Evolutionary conservation across 2,797 vertebrate genomes (phyloP), one percentile per base, ranked within the genome.

Genomic region (Gobionotothen gibberifrons): DNA sequence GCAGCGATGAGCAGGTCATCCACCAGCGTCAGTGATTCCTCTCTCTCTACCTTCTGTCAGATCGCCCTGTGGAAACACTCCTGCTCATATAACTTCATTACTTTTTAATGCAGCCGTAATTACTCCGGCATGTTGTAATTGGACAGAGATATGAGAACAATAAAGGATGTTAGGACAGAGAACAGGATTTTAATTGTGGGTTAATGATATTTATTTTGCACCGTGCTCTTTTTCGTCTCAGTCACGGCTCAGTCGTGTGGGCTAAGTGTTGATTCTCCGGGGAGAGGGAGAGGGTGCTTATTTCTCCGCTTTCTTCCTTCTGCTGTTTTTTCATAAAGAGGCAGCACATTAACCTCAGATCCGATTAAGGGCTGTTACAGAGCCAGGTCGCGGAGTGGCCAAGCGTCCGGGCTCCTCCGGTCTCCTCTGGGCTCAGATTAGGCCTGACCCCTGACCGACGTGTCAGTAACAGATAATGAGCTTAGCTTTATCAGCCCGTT

Each of bases 71-170:
- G 89, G 90, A 93, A 92, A 90, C 79, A 32, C 80, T 83, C 58
- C 78, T 47, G 87, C 93, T 94, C 88, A 74, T 93, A 93, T 92
- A 93, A 94, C 90, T 94, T 94, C 93, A 94, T 95, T 93, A 93
- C 93, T 93, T 94, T 94, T 94, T 94, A 94, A 94, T 94, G 93
- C 90, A 87, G 90, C 87, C 62, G 76, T 94, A 94, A 94, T 94
- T 93, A 94, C 92, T 92, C 87, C 89, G 68, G 87, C 88, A 79
- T 87, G 91, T 89, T 90, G 88, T 92, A 93, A 93, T 92, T 93
- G 90, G 87, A 87, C 82, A 71, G 86, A 87, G 89, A 91, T 92
- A 91, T 88, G 89, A 91, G 89, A 86, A 93, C 90, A 92, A 92
- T 93, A 91, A 92, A 90, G 90, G 90, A 86, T 92, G 91, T 92